Conservation (phyloP, 2,797 vertebrate genomes). For the Hypotaenidia okinawae region DNA sequence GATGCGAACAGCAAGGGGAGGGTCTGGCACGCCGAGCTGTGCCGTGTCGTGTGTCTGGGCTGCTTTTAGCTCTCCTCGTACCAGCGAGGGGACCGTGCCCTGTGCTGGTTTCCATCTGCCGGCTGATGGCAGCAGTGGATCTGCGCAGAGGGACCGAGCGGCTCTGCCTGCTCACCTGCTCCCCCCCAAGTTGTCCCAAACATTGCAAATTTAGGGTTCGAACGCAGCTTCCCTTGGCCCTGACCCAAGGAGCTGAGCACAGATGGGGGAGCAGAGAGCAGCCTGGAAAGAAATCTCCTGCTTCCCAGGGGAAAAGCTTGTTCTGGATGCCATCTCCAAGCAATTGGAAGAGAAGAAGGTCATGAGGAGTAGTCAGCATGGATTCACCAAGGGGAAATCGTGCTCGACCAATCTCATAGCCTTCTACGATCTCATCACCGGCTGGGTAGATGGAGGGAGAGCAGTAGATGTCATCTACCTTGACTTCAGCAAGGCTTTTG, state of each 20-base stretch:
- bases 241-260: neutral
- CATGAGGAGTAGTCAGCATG: too few relatives aligned
- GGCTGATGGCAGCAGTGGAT: conserved; percentile 64
- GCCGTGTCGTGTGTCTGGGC: neutral
- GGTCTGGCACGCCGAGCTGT: accelerated
- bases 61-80: neutral
- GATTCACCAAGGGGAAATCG: too few relatives aligned
- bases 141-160: neutral
- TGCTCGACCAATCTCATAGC: too few relatives aligned
- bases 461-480: too few relatives aligned
- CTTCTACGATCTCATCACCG: too few relatives aligned
- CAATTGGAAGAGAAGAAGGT: too few relatives aligned
- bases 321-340: too few relatives aligned
- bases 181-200: neutral
- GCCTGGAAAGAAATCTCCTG: neutral
- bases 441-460: too few relatives aligned
- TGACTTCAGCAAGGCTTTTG: too few relatives aligned
- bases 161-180: neutral
- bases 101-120: neutral
- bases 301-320: accelerated
- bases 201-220: accelerated
- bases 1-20: neutral
- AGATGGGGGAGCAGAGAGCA: neutral
- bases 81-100: neutral
- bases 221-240: neutral